These are phyloP conservation scores for Antigone vipio DNA, from an alignment of 2,113 vertebrate genomes.

Conservation along the genomic window DNA sequence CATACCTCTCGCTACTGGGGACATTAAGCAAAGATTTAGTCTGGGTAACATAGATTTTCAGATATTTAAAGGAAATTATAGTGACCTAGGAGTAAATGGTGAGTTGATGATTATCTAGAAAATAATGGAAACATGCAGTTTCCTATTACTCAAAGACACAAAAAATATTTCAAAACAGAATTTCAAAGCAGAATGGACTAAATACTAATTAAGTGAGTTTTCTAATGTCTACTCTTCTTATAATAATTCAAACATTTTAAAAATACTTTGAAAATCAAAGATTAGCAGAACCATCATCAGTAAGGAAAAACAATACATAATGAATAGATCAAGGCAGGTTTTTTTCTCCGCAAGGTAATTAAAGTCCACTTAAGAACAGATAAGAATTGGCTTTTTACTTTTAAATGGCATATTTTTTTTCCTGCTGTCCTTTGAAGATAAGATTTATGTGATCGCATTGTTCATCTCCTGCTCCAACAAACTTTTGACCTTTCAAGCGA, in stretches of 20 bases:
- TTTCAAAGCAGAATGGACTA: background rate
- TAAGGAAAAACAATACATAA: background rate
- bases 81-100: background rate
- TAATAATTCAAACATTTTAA: background rate
- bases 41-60: background rate
- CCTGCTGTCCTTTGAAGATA: background rate
- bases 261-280: background rate
- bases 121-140: background rate
- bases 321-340: accelerated
- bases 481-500: background rate
- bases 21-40: background rate
- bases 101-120: background rate
- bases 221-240: background rate
- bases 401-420: background rate
- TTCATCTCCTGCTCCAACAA: background rate
- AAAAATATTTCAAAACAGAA: background rate
- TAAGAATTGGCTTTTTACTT: background rate
- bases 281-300: background rate
- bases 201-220: background rate
- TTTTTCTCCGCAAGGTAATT: background rate
- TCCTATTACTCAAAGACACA: background rate
- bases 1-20: background rate
- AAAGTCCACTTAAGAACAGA: background rate
- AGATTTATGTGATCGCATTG: background rate
- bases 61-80: background rate